A percentile compares a stretch with the other conserved stretches of the same genome.
Evolutionary conservation across 2,113 vertebrate genomes (phyloP).

Genomic region (Meriones unguiculatus): DNA sequence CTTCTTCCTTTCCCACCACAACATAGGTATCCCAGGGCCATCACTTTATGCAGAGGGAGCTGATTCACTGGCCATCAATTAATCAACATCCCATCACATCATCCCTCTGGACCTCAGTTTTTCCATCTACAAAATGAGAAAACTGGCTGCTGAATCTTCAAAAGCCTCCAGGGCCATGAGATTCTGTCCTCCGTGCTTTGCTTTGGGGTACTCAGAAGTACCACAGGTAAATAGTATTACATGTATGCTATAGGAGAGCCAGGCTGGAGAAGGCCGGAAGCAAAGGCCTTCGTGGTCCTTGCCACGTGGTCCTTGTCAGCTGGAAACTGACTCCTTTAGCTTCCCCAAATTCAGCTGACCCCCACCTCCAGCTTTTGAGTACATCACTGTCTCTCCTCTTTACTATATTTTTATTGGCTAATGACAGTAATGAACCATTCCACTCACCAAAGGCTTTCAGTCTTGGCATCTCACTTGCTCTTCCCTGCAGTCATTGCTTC

Average conservation of each 20-base stretch:
- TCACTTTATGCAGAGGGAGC: neutral
- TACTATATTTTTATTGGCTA: neutral
- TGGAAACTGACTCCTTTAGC: neutral
- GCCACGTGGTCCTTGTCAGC: neutral
- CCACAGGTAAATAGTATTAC: neutral
- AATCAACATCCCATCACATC: neutral
- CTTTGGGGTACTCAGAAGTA: neutral
- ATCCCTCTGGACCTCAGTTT: constrained; percentile 1
- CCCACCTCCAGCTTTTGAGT: neutral
- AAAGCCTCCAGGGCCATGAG: neutral
- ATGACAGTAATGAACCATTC: neutral
- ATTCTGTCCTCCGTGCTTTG: neutral
- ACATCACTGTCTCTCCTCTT: neutral
- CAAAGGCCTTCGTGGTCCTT: too few species aligned
- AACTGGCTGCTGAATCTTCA: neutral
- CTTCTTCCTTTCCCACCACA: neutral
- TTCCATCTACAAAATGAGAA: neutral
- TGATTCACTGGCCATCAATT: neutral
- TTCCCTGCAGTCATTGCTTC: neutral
- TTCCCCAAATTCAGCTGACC: neutral
- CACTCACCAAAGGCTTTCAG: neutral
- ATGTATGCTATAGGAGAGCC: neutral
- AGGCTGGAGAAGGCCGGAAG: neutral
- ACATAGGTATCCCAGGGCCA: neutral
- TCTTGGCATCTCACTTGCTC: neutral